phyloP scores from a whole-genome alignment of 2,113 vertebrate genomes.

The Puntigrus tetrazona region DNA sequence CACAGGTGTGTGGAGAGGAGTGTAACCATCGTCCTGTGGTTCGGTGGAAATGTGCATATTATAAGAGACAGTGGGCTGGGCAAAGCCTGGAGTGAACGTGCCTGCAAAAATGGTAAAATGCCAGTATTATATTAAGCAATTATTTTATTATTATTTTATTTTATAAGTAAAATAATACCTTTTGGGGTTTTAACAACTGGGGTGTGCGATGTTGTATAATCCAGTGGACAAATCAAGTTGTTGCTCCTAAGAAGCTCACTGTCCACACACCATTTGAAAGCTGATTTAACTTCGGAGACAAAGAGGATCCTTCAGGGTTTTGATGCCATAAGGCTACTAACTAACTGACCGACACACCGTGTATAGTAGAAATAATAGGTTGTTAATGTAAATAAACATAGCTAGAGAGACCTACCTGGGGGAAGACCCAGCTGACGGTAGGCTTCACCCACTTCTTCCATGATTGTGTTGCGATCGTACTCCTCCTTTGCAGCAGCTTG shows the following conservation, averaged over 20 bases:
- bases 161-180: conserved; percentile 71
- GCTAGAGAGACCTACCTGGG: conserved; percentile 71
- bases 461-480: conserved; percentile 59
- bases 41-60: conserved; percentile 58
- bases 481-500: conserved; percentile 74
- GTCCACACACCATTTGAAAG: conserved; percentile 82
- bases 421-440: conserved; percentile 67
- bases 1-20: conserved; percentile 29
- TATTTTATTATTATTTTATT: neutral
- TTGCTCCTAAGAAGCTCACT: conserved; percentile 77
- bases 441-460: conserved; percentile 53
- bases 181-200: conserved; percentile 71
- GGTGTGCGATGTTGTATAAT: conserved; percentile 75
- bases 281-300: conserved; percentile 74
- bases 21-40: conserved; percentile 53
- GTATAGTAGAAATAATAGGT: neutral
- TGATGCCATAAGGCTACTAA: neutral
- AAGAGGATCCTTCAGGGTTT: neutral
- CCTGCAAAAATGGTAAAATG: conserved; percentile 64
- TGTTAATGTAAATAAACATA: conserved; percentile 9
- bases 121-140: neutral
- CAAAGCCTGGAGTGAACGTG: conserved; percentile 55
- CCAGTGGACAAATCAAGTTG: conserved; percentile 81
- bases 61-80: conserved; percentile 69
- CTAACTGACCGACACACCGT: neutral